Percentiles rank a stretch among this genome's conserved stretches.
Conservation (phyloP, 2,113 vertebrate genomes). For the Channa argus region DNA sequence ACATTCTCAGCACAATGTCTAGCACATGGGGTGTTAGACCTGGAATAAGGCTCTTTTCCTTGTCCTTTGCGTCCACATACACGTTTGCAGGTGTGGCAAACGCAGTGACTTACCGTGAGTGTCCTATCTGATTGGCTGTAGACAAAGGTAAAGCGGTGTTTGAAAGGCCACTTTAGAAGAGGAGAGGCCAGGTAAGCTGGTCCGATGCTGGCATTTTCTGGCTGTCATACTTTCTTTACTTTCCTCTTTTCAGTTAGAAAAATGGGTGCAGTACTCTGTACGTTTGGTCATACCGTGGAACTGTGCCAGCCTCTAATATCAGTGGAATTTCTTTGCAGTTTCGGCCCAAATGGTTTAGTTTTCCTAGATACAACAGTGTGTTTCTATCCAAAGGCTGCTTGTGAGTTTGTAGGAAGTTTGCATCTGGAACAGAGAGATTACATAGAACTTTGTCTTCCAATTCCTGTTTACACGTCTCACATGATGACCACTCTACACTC, state of each 20-base stretch:
- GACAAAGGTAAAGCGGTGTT: conserved; percentile 18
- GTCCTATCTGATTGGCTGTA: conserved; percentile 52
- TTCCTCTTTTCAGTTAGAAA: too few relatives aligned
- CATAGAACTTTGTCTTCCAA: conserved; percentile 70
- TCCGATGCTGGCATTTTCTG: neutral
- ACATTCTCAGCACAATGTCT: neutral
- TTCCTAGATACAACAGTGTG: conserved; percentile 2
- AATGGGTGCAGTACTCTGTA: neutral
- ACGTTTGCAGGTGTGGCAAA: neutral
- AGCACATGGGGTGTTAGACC: neutral
- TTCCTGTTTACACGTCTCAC: conserved; percentile 78
- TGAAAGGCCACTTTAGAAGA: conserved; percentile 21
- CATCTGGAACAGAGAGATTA: conserved; percentile 79
- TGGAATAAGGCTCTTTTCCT: neutral
- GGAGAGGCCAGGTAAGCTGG: neutral
- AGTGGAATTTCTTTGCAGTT: neutral
- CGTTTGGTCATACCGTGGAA: neutral
- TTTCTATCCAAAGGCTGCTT: conserved; percentile 20
- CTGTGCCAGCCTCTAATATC: conserved; percentile 15
- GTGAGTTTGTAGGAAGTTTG: conserved; percentile 39
- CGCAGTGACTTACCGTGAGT: neutral
- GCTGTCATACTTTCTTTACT: neutral
- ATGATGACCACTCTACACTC: conserved; percentile 47
- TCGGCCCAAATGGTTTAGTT: conserved; percentile 1
- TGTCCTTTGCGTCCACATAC: neutral